phyloP scores from a whole-genome alignment of 2,113 vertebrate species.

The Asarcornis scutulata region DNA sequence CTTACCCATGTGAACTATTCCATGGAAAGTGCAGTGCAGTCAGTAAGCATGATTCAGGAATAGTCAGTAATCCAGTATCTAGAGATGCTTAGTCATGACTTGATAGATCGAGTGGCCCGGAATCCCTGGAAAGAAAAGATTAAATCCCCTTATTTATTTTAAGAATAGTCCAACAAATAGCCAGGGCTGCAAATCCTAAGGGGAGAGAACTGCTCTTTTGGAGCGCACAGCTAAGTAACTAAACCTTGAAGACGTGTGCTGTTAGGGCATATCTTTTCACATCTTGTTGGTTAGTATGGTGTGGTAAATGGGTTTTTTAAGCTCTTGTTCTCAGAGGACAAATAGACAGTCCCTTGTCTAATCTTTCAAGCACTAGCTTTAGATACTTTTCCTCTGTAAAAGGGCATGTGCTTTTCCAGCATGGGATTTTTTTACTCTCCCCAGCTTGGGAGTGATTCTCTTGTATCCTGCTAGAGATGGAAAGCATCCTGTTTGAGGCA shows the following conservation, averaged over 20 bases:
- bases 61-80: constrained; percentile 15
- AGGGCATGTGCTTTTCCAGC: background rate
- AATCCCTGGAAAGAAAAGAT: background rate
- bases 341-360: background rate
- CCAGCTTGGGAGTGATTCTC: background rate
- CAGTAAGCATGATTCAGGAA: constrained; percentile 5
- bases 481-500: background rate
- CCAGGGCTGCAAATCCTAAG: background rate
- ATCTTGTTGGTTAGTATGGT: background rate
- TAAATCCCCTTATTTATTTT: background rate
- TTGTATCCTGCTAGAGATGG: background rate
- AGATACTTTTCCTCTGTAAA: background rate
- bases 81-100: constrained; percentile 59
- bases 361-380: background rate
- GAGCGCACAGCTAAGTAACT: background rate
- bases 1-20: background rate
- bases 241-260: background rate
- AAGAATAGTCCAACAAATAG: background rate
- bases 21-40: background rate
- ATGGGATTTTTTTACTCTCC: background rate
- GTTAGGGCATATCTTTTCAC: background rate
- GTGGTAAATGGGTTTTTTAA: background rate
- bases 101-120: background rate
- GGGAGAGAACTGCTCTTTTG: background rate
- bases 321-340: background rate